Conservation (phyloP, 1,140 invertebrate species). For the Trichoplusia ni region DNA sequence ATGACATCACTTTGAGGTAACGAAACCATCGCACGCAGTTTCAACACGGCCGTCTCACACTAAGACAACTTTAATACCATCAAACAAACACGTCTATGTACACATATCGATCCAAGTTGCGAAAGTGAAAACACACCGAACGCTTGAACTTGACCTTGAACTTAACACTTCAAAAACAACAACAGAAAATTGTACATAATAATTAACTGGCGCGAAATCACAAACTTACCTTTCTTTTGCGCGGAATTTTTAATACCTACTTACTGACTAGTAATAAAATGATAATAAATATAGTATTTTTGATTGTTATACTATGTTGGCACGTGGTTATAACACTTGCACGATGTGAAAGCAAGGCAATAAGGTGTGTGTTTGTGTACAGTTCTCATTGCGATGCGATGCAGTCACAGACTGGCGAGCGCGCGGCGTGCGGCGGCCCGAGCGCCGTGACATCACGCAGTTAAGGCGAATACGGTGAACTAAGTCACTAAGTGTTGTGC, state of each 20-base stretch:
- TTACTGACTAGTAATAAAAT: slow-evolving; percentile 39
- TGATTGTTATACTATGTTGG: slow-evolving; percentile 50
- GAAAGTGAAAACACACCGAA: slow-evolving; percentile 10
- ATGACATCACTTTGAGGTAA: no score
- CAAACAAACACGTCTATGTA: not conserved
- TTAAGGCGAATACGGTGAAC: slow-evolving; percentile 57
- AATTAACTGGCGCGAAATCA: not conserved
- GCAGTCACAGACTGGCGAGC: slow-evolving; percentile 51
- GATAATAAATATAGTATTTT: slow-evolving; percentile 35
- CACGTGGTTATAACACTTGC: slow-evolving; percentile 65
- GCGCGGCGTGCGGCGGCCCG: not conserved
- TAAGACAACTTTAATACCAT: no score
- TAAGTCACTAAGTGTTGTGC: slow-evolving; percentile 33
- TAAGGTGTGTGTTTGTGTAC: slow-evolving; percentile 46
- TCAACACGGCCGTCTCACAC: no score
- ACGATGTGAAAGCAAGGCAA: slow-evolving; percentile 54
- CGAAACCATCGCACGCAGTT: no score
- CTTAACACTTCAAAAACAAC: slow-evolving; percentile 10
- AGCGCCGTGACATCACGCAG: slow-evolving; percentile 57
- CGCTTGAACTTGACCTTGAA: not conserved
- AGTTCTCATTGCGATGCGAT: slow-evolving; percentile 73
- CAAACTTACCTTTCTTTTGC: slow-evolving; percentile 74
- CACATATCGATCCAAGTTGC: not conserved
- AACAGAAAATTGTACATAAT: not conserved
- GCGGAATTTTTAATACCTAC: slow-evolving; percentile 67